Evolutionary conservation across 1,140 invertebrate species (phyloP).

Genomic region (Lepidurus arcticus): DNA sequence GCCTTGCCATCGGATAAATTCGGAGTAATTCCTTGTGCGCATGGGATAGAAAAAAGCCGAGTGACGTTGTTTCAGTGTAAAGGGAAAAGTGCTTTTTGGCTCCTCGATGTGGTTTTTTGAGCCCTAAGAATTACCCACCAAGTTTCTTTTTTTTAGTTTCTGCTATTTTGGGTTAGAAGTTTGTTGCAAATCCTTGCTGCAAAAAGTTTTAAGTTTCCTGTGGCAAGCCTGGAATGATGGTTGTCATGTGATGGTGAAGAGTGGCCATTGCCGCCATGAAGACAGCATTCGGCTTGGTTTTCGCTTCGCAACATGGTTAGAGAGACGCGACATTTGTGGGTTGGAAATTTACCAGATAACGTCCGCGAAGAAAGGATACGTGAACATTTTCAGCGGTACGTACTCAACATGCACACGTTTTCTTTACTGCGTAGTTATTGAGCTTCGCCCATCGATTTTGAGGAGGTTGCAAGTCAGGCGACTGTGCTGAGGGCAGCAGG

Average conservation of each 20-base stretch:
- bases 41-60: too few species aligned
- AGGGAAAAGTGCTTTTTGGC: too few species aligned
- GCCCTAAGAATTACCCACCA: too few species aligned
- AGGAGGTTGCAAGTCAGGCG: not conserved
- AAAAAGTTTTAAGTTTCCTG: not conserved
- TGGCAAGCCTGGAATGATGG: not conserved
- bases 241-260: conserved; percentile 21
- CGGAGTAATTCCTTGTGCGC: too few species aligned
- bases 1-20: not conserved
- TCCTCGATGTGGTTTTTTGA: too few species aligned
- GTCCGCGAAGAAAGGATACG: conserved; percentile 89
- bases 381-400: conserved; percentile 96
- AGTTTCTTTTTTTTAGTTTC: too few species aligned
- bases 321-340: conserved; percentile 99
- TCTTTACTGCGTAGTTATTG: too few species aligned
- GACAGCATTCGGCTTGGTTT: conserved; percentile 21
- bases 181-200: too few species aligned
- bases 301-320: conserved; percentile 90
- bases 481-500: not conserved
- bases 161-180: too few species aligned
- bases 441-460: not conserved
- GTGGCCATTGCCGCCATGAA: conserved; percentile 17
- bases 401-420: conserved; percentile 31
- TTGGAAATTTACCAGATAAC: conserved; percentile 99
- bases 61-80: too few species aligned